phyloP scores from a whole-genome alignment of 1,140 invertebrate genomes.

The Drusus annulatus region DNA sequence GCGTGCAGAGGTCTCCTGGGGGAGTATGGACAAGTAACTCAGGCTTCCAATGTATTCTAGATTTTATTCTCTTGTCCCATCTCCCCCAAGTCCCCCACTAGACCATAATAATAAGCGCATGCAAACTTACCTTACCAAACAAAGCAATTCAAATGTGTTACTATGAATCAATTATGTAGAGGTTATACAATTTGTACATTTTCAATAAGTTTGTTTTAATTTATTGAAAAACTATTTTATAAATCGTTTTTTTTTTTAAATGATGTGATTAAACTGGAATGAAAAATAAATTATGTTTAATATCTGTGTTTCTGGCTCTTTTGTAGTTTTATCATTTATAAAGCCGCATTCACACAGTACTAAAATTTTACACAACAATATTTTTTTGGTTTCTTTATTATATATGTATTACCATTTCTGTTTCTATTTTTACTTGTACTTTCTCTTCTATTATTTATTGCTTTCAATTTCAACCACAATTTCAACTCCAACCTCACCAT shows the following conservation, averaged over 20 bases:
- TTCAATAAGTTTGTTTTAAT: conserved; percentile 20
- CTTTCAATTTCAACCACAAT: too few relatives aligned
- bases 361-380: too few relatives aligned
- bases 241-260: not conserved
- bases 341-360: too few relatives aligned
- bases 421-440: too few relatives aligned
- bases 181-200: conserved; percentile 2
- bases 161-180: conserved; percentile 4
- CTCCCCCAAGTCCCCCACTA: not conserved
- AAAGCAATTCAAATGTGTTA: conserved; percentile 23
- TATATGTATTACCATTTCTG: too few relatives aligned
- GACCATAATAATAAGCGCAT: too few relatives aligned
- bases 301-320: too few relatives aligned
- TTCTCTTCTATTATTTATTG: too few relatives aligned
- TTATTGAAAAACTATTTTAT: conserved; percentile 30
- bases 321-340: too few relatives aligned
- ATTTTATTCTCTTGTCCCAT: not conserved
- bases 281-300: not conserved
- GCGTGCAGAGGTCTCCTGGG: conserved; percentile 67
- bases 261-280: not conserved
- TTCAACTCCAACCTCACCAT: too few relatives aligned
- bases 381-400: too few relatives aligned
- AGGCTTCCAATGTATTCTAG: conserved; percentile 42
- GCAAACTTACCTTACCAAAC: conserved; percentile 6
- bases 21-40: conserved; percentile 54